Percentiles rank a stretch among this genome's conserved stretches.
Conservation (phyloP, 2,113 vertebrate genomes). For the Irena cyanogastra region DNA sequence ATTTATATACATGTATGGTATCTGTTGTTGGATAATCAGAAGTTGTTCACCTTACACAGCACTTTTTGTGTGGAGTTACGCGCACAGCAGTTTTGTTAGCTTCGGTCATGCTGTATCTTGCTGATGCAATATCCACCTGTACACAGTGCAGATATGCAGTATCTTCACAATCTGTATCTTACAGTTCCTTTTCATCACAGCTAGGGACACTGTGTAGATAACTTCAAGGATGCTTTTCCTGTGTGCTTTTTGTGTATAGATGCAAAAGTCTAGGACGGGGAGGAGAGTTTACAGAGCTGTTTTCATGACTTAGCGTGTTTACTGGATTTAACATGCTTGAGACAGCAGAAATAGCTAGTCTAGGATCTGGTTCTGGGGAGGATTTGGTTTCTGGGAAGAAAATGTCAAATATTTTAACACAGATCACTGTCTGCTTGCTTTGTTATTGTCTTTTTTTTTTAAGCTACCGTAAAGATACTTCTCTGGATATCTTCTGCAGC, state of each 20-base stretch:
- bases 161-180: neutral
- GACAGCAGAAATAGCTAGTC: neutral
- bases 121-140: neutral
- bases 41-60: neutral
- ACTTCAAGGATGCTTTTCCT: neutral
- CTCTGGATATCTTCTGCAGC: neutral
- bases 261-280: neutral
- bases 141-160: neutral
- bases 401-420: neutral
- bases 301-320: neutral
- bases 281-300: neutral
- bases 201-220: neutral
- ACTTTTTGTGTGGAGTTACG: neutral
- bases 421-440: neutral
- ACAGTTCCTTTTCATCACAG: neutral
- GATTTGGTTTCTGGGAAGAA: too few species aligned
- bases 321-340: neutral
- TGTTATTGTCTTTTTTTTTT: neutral
- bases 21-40: neutral
- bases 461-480: neutral
- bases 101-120: neutral
- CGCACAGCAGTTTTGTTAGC: neutral
- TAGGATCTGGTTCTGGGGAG: neutral
- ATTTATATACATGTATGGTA: neutral
- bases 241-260: neutral